These are phyloP conservation scores for Drosophila gunungcola DNA, from an alignment of 1,140 invertebrate species.

Conservation along the genomic window DNA sequence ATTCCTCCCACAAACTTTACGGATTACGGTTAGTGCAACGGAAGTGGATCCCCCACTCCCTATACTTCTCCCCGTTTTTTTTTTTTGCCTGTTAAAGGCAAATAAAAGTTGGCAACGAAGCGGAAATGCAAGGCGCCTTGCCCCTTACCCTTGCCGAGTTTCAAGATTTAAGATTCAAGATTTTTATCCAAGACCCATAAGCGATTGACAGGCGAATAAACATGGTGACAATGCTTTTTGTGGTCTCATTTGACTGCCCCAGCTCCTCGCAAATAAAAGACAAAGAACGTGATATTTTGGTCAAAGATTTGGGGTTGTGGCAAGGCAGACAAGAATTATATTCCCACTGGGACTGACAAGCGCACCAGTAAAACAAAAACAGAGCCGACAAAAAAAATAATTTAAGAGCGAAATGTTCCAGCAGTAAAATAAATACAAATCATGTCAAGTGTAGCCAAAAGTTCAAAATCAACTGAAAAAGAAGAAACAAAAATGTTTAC, in stretches of 20 bases:
- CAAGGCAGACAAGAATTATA: conserved; percentile 53
- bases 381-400: conserved; percentile 10
- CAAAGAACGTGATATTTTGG: conserved; percentile 74
- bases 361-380: conserved; percentile 35
- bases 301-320: conserved; percentile 44
- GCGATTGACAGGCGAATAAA: conserved; percentile 34
- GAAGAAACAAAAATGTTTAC: conserved; percentile 6
- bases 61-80: neutral
- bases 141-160: neutral
- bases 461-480: conserved; percentile 27
- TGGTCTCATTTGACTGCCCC: conserved; percentile 11
- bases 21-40: conserved; percentile 66
- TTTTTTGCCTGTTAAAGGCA: conserved; percentile 4
- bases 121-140: conserved; percentile 67
- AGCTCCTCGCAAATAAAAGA: conserved; percentile 44
- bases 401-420: conserved; percentile 22
- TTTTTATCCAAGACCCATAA: conserved; percentile 16
- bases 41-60: conserved; percentile 36
- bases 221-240: conserved; percentile 29
- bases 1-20: conserved; percentile 26
- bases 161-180: conserved; percentile 5
- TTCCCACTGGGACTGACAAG: conserved; percentile 58
- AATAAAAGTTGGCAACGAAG: conserved; percentile 71
- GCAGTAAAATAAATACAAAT: conserved; percentile 55
- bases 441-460: conserved; percentile 53